Percentiles rank a stretch among this genome's conserved stretches.
These are phyloP conservation scores for Pelobates fuscus DNA, from an alignment of 2,113 vertebrate species.

Conservation along the genomic window DNA sequence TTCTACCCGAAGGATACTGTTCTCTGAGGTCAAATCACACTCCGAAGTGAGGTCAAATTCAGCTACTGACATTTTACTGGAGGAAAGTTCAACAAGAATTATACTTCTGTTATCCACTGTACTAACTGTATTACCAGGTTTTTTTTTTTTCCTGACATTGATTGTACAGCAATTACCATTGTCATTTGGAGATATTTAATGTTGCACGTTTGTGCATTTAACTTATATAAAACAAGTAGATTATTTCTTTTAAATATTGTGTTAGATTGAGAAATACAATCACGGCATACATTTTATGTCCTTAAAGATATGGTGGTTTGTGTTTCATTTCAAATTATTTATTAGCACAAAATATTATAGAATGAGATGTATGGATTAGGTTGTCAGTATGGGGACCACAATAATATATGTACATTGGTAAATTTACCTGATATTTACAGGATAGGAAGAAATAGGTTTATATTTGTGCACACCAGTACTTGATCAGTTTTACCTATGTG, in stretches of 20 bases:
- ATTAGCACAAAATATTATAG: no score
- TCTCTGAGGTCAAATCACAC: no score
- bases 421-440: no score
- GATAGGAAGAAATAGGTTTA: no score
- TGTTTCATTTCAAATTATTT: conserved; percentile 13
- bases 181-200: conserved; percentile 80
- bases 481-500: no score
- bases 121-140: conserved; percentile 25
- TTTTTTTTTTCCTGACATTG: conserved; percentile 63
- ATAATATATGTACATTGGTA: no score
- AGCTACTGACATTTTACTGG: conserved; percentile 7
- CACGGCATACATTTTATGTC: conserved; percentile 6
- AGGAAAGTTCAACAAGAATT: conserved; percentile 6
- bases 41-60: neutral
- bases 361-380: no score
- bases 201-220: conserved; percentile 75
- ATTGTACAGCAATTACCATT: conserved; percentile 76
- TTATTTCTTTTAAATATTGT: conserved; percentile 72
- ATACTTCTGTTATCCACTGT: neutral
- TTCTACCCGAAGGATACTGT: no score
- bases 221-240: conserved; percentile 75
- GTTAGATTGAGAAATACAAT: conserved; percentile 61
- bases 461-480: no score
- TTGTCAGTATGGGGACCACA: no score
- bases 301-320: conserved; percentile 20